A percentile compares a stretch with the other conserved stretches of the same genome.
These are phyloP conservation scores for Amblyopsis rosae DNA, from an alignment of 2,113 vertebrate genomes.

Conservation along the genomic window DNA sequence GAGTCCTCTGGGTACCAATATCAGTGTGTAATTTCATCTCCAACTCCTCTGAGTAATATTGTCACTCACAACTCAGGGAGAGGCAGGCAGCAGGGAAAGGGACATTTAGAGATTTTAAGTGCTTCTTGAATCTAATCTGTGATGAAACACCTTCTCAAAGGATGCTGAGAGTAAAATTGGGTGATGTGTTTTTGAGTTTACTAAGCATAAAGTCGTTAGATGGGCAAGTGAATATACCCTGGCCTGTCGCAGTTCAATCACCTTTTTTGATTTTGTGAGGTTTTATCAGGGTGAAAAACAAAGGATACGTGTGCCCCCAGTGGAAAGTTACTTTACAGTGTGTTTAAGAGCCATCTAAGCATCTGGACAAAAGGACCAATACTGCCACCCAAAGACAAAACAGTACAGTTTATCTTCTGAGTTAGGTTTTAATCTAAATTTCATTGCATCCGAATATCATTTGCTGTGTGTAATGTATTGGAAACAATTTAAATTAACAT, in stretches of 20 bases:
- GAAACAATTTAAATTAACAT: conserved; percentile 52
- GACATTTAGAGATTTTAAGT: conserved; percentile 57
- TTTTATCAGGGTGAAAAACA: conserved; percentile 14
- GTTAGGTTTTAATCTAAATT: conserved; percentile 12
- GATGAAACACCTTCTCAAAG: conserved; percentile 39
- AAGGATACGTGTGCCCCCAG: conserved; percentile 28
- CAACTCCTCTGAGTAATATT: conserved; percentile 39
- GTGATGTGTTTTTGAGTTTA: conserved; percentile 39
- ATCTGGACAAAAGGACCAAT: conserved; percentile 32
- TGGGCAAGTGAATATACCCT: conserved; percentile 28
- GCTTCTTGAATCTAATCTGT: conserved; percentile 55
- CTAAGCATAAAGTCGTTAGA: conserved; percentile 45
- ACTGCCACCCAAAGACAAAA: conserved; percentile 62
- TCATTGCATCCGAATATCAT: conserved; percentile 40
- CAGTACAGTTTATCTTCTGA: background rate
- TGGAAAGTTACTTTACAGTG: conserved; percentile 24
- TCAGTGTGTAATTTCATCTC: conserved; percentile 45
- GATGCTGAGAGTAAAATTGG: conserved; percentile 36
- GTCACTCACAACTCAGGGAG: conserved; percentile 32
- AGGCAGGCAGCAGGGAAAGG: conserved; percentile 20
- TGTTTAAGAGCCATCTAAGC: background rate
- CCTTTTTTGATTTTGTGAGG: conserved; percentile 18
- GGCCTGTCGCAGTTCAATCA: conserved; percentile 33
- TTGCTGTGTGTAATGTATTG: conserved; percentile 61
- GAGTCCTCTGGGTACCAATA: conserved; percentile 48